Base-by-base conservation (phyloP, 2,113 vertebrate genomes). In the Platycercus adscitus region DNA sequence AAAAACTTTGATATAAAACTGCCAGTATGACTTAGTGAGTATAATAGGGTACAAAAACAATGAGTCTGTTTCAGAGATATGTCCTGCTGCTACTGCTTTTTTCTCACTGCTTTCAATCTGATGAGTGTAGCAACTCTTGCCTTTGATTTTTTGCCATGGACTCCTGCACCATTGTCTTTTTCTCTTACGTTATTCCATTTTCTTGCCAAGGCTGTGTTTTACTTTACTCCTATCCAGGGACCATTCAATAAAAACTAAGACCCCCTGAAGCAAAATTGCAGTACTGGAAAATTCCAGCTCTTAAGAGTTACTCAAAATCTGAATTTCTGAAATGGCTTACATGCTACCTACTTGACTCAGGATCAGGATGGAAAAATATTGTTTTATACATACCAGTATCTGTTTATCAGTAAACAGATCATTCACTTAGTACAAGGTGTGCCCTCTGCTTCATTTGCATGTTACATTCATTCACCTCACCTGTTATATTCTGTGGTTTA, bases 21-120 rank as follows among this genome's bases (percentile, higher is more conserved):
- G 97, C 96, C 95, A 95, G 94, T 95, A 25, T 93, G 97, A 97
- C 95, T 96, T 95, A 92, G 83, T 33, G 95, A 76, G 91, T 85
- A 88, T 76, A 69, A 89, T 5, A 86, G 89, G 66, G 70, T 86
- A 97, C 92, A 95, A 85, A 91, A 95, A 97, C 97, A 97, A 97
- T 88, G 94, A 86, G 78, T 13, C 66, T 94, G 94, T 97, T 98
- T 96, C 93, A 68, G 18, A 92, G 94, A 79, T 83, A 75, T 50
- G 82, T 88, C 88, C 69, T 65, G 77, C 55, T 64, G 84, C 63
- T 91, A 61, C 89, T 50, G 76, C 81, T 95, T 92, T 81, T 91
- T 72, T 11, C 76, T 84, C 63, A 9, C 89, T 78, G 75, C 65
- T 94, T 96, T 93, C 93, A 84, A 25, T 86, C 64, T 73, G 61